phyloP scores from a whole-genome alignment of 1,140 invertebrate species.

The Laodelphax striatellus region DNA sequence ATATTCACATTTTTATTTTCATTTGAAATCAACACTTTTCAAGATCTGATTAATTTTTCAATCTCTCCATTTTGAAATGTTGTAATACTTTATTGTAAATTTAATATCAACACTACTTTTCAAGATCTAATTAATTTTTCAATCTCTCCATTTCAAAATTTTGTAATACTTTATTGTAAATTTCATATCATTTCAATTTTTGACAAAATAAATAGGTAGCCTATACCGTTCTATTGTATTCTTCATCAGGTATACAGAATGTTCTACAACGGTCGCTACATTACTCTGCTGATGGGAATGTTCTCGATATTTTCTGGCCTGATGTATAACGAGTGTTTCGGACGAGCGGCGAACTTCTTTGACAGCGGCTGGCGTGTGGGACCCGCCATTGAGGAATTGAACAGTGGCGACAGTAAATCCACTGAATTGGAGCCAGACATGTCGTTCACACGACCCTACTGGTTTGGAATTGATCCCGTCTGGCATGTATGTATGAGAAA shows the following conservation, averaged over 20 bases:
- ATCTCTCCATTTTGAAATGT: too few relatives aligned
- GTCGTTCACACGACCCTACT: conserved; percentile 37
- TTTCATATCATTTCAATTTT: too few relatives aligned
- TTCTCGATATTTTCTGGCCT: conserved; percentile 41
- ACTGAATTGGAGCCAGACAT: conserved; percentile 25
- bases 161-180: too few relatives aligned
- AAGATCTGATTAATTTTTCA: too few relatives aligned
- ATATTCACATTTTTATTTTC: too few relatives aligned
- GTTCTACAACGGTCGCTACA: conserved; percentile 74
- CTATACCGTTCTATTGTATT: too few relatives aligned
- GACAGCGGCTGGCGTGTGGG: conserved; percentile 55
- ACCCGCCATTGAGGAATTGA: conserved; percentile 34
- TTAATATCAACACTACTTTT: too few relatives aligned
- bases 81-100: too few relatives aligned
- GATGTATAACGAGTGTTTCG: conserved; percentile 77
- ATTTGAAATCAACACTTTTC: too few relatives aligned
- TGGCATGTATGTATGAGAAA: conserved; percentile 32
- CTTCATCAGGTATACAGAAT: conserved; percentile 29
- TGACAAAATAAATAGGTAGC: too few relatives aligned
- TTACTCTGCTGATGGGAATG: conserved; percentile 71
- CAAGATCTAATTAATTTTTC: too few relatives aligned
- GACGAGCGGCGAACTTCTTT: conserved; percentile 70
- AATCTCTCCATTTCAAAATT: too few relatives aligned
- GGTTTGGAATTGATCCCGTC: conserved; percentile 46
- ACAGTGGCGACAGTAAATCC: conserved; percentile 24